Evolutionary conservation across 2,797 vertebrate genomes (phyloP).

Genomic region (Urosaurus nigricauda): DNA sequence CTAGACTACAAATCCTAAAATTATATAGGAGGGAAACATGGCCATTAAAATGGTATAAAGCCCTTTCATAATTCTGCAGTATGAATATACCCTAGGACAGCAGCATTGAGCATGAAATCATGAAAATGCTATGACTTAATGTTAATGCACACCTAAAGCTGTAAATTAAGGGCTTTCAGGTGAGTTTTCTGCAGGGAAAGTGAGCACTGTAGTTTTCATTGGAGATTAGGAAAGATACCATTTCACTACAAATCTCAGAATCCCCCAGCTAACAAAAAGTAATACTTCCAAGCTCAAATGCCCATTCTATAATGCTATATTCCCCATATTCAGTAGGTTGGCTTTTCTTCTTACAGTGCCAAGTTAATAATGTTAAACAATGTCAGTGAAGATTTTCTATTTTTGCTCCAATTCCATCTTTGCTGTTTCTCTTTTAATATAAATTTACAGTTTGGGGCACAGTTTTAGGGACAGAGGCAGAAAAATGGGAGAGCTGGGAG

Average conservation of each 20-base stretch:
- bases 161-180: not conserved
- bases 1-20: too few relatives aligned
- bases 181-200: not conserved
- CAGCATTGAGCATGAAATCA: not conserved
- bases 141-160: not conserved
- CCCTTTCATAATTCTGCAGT: too few relatives aligned
- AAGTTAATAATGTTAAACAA: not conserved
- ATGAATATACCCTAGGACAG: not conserved
- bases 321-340: slow-evolving; percentile 2
- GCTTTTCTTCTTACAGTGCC: slow-evolving; percentile 6
- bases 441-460: not conserved
- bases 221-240: not conserved
- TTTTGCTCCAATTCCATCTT: not conserved
- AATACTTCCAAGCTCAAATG: not conserved
- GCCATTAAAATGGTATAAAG: too few relatives aligned
- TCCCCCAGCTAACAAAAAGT: not conserved
- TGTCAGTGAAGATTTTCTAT: not conserved
- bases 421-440: not conserved
- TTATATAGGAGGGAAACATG: too few relatives aligned
- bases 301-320: not conserved
- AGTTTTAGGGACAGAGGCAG: not conserved
- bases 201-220: accelerated
- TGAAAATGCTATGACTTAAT: not conserved
- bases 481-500: slow-evolving; percentile 5
- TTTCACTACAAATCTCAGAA: not conserved